phyloP scores from a whole-genome alignment of 2,888 invertebrate genomes.

The Mesoligia furuncula region DNA sequence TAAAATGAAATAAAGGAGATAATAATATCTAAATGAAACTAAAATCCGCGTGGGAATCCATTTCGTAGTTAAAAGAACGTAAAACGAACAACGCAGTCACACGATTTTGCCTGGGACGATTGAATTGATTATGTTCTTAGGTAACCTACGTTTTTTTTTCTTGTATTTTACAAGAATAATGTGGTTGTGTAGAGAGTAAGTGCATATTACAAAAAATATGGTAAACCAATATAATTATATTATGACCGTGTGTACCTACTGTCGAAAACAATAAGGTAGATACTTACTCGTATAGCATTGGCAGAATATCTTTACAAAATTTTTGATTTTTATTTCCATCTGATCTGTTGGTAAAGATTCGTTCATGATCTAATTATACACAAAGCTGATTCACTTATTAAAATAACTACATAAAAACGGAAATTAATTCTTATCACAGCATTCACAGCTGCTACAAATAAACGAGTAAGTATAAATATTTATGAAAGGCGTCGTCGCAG shows the following conservation, averaged over 20 bases:
- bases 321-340: neutral
- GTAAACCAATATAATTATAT: neutral
- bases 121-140: slow-evolving; percentile 13
- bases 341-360: neutral
- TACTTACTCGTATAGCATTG: neutral
- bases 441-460: slow-evolving; percentile 38
- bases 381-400: slow-evolving; percentile 31
- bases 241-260: neutral
- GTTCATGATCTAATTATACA: neutral
- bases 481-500: slow-evolving; percentile 30
- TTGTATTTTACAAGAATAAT: neutral
- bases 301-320: neutral
- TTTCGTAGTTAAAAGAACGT: no score
- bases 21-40: no score
- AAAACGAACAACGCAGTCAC: no score
- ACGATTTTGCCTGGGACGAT: neutral
- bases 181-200: no score
- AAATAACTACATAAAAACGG: slow-evolving; percentile 23
- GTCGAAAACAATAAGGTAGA: no score
- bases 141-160: no score
- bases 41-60: no score
- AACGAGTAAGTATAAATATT: slow-evolving; percentile 29
- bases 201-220: no score
- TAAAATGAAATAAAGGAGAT: no score
- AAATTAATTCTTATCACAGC: slow-evolving; percentile 48